A percentile compares a stretch with the other conserved stretches of the same genome.
These are phyloP conservation scores for Lepidocyrtinus sp. DNA, from an alignment of 2,888 invertebrate genomes.

Conservation along the genomic window DNA sequence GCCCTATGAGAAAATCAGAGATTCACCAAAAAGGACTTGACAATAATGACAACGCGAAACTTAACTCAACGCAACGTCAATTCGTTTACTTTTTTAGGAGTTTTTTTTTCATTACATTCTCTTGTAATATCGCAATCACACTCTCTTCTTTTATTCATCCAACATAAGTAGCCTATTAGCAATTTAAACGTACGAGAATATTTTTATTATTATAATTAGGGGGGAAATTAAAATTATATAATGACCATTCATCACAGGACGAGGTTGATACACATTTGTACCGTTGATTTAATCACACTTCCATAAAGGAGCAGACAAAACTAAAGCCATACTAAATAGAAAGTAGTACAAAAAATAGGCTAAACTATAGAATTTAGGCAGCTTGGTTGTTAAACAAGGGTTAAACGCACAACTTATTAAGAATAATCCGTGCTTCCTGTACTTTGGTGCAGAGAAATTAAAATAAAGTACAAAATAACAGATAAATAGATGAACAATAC, in stretches of 20 bases:
- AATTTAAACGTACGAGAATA: neutral
- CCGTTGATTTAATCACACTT: constrained; percentile 51
- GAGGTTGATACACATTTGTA: constrained; percentile 55
- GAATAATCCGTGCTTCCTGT: constrained; percentile 40
- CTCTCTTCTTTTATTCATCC: neutral
- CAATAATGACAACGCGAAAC: no score
- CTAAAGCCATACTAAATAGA: neutral
- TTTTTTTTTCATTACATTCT: no score
- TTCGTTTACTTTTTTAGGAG: no score
- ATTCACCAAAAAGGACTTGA: no score
- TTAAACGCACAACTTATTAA: constrained; percentile 34
- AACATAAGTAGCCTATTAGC: no score
- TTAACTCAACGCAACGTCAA: no score
- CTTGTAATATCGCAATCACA: neutral
- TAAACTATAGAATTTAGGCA: neutral
- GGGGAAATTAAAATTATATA: neutral
- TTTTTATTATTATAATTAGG: neutral
- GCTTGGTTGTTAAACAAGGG: no score
- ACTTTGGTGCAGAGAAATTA: constrained; percentile 29
- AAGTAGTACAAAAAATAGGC: neutral
- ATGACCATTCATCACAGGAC: constrained; percentile 59
- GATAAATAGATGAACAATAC: constrained; percentile 50
- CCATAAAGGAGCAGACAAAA: neutral
- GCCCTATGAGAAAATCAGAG: no score
- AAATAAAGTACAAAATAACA: constrained; percentile 31